phyloP scores from a whole-genome alignment of 1,140 invertebrate genomes.

The Hyles vespertilio region DNA sequence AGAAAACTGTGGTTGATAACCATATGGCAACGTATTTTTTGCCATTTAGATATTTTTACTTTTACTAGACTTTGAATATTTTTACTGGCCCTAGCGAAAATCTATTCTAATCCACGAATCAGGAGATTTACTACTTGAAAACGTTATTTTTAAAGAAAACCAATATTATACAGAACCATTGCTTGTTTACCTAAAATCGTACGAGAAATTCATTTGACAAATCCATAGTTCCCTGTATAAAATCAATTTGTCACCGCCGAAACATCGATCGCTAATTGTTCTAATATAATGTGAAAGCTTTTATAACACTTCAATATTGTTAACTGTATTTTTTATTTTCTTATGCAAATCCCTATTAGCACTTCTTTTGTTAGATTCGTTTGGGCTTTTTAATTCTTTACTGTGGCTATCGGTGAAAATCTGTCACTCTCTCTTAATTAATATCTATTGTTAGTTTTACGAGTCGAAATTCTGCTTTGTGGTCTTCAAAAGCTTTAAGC shows the following conservation, averaged over 20 bases:
- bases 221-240: neutral
- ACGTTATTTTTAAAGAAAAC: too few relatives aligned
- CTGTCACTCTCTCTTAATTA: conserved; percentile 1
- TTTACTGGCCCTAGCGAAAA: too few relatives aligned
- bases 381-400: neutral
- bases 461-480: too few relatives aligned
- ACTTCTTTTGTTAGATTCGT: neutral
- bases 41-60: too few relatives aligned
- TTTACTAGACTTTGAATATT: too few relatives aligned
- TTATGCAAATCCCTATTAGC: conserved; percentile 6
- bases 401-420: neutral
- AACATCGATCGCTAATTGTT: conserved; percentile 5
- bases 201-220: too few relatives aligned
- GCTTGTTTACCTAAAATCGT: neutral
- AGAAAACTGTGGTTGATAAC: too few relatives aligned
- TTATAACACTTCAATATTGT: conserved; percentile 1
- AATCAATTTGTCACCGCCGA: conserved; percentile 10
- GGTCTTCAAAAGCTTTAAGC: too few relatives aligned
- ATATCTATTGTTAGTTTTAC: too few relatives aligned
- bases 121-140: too few relatives aligned
- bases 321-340: neutral
- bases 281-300: conserved; percentile 7
- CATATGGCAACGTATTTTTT: too few relatives aligned
- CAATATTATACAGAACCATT: neutral
- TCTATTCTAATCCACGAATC: too few relatives aligned